Evolutionary conservation across 2,888 invertebrate genomes (phyloP), one percentile per base, ranked within the genome.

Genomic region (Drosophila gaucha): DNA sequence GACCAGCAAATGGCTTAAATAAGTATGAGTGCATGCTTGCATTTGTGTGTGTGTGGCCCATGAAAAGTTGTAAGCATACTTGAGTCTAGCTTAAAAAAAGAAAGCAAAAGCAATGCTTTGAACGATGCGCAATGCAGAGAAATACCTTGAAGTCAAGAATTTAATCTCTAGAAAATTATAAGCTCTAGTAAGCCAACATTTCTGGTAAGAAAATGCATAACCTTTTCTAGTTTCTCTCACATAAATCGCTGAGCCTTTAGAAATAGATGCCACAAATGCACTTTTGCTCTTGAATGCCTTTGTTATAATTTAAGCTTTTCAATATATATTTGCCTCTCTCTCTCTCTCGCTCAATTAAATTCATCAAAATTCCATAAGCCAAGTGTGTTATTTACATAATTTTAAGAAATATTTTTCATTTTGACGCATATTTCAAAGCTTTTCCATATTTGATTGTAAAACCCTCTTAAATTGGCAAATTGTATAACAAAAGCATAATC

Each of bases 1-100:
- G 33, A 18, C 55, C 44, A 38, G 31, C 26, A 66, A 52, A 33
- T 20, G n/a, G 26, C 41, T 43, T 33, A 38, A 39, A 18, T 39
- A 16, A 24, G 6, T 33, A 14, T 33, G 33, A 20, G 43, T 18
- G 30, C n/a, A n/a, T n/a, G n/a, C n/a, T n/a, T n/a, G n/a, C n/a
- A n/a, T n/a, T n/a, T n/a, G n/a, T n/a, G n/a, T n/a, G n/a, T n/a
- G n/a, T n/a, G n/a, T n/a, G 1, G 1, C 28, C 28, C 43, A 22
- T 51, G 6, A 41, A 16, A 39, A 41, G 24, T 38, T 20, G 9
- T 16, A 18, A 36, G 43, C 43, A 44, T 38, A 20, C 35, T 33
- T 24, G 30, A 31, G 33, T 30, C 9, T 16, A 41, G 9, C 30
- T 28, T n/a, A 50, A 51, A 46, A 22, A 24, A 14, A 38, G 20